Conservation (phyloP, 2,888 invertebrate species). For the Falcaria lacertinaria region DNA sequence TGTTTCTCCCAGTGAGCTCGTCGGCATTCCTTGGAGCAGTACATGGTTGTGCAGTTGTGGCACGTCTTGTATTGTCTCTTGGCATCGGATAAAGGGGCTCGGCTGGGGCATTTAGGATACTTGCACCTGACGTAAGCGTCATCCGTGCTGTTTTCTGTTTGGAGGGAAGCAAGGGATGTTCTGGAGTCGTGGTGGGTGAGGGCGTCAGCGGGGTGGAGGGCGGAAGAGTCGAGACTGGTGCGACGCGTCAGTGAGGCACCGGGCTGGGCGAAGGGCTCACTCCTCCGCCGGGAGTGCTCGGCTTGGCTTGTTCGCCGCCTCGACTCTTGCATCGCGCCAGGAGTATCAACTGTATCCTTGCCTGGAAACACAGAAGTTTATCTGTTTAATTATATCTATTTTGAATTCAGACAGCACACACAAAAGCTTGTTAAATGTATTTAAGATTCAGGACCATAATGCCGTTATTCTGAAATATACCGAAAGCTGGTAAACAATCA, state of each 20-base stretch:
- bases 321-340: slow-evolving; percentile 60
- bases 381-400: background rate
- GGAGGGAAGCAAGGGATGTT: slow-evolving; percentile 67
- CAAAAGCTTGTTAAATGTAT: slow-evolving; percentile 8
- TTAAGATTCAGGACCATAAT: slow-evolving; percentile 58
- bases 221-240: slow-evolving; percentile 80
- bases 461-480: slow-evolving; percentile 7
- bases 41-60: slow-evolving; percentile 96
- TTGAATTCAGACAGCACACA: slow-evolving; percentile 1
- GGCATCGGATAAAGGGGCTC: slow-evolving; percentile 86
- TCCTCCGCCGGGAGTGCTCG: slow-evolving; percentile 69
- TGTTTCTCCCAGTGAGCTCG: slow-evolving; percentile 96
- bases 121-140: slow-evolving; percentile 85
- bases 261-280: slow-evolving; percentile 61
- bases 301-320: slow-evolving; percentile 61
- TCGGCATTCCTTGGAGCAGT: slow-evolving; percentile 95
- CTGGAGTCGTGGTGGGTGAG: slow-evolving; percentile 61
- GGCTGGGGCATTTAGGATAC: slow-evolving; percentile 88
- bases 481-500: slow-evolving; percentile 22
- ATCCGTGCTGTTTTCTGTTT: slow-evolving; percentile 69
- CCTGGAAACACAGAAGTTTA: slow-evolving; percentile 44
- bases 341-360: slow-evolving; percentile 80
- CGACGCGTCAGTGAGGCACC: slow-evolving; percentile 71
- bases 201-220: slow-evolving; percentile 55
- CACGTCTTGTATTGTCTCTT: slow-evolving; percentile 92